Percentiles rank a stretch among this genome's conserved stretches.
Conservation (phyloP, 2,888 invertebrate genomes). For the Diaperis boleti region DNA sequence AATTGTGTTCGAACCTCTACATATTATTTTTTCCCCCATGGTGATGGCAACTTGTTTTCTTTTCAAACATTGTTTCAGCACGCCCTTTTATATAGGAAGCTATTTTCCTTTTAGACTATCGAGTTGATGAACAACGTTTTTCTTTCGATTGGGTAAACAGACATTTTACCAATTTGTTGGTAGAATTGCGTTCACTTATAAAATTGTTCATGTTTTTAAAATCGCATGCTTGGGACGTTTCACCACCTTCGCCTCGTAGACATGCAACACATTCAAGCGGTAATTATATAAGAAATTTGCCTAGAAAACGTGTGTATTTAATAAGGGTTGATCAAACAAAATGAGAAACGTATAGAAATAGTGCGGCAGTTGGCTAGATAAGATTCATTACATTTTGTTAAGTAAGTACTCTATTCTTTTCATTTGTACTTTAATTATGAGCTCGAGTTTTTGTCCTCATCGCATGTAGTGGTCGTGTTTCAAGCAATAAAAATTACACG, state of each 20-base stretch:
- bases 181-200: neutral
- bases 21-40: constrained; percentile 26
- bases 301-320: no score
- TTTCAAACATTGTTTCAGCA: constrained; percentile 11
- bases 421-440: no score
- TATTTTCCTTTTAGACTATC: constrained; percentile 21
- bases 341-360: no score
- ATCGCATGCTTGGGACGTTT: constrained; percentile 16
- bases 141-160: constrained; percentile 21
- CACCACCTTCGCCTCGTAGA: neutral
- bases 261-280: constrained; percentile 27
- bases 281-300: no score
- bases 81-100: constrained; percentile 8
- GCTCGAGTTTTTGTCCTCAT: no score
- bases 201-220: constrained; percentile 9
- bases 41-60: constrained; percentile 29
- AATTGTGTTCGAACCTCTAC: constrained; percentile 22
- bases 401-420: no score
- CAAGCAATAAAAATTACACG: no score
- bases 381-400: no score
- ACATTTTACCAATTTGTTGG: neutral
- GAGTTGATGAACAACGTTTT: constrained; percentile 5
- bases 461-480: no score
- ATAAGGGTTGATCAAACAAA: no score
- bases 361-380: no score